A percentile compares a stretch with the other conserved stretches of the same genome.
These are phyloP conservation scores for Lepidocyrtoides sp. DNA, from an alignment of 2,888 invertebrate species.

Conservation along the genomic window DNA sequence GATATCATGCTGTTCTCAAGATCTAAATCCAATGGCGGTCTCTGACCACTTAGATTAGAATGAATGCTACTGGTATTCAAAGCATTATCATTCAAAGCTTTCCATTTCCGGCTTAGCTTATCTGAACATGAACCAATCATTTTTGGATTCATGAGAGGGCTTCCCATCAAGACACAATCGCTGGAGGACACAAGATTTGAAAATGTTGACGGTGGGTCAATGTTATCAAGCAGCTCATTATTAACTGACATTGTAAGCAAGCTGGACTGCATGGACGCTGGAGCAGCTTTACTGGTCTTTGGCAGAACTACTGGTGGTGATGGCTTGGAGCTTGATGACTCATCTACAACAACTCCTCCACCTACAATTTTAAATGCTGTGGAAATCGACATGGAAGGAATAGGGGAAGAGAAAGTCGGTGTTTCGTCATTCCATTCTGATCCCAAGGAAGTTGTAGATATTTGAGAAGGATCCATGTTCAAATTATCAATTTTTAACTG, in stretches of 20 bases:
- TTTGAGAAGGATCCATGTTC: slow-evolving; percentile 74
- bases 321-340: slow-evolving; percentile 63
- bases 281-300: slow-evolving; percentile 13
- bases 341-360: slow-evolving; percentile 56
- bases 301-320: background rate
- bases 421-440: slow-evolving; percentile 85
- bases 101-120: slow-evolving; percentile 75
- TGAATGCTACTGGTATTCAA: slow-evolving; percentile 74
- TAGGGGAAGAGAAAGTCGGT: slow-evolving; percentile 82
- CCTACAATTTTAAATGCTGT: slow-evolving; percentile 81
- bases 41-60: slow-evolving; percentile 81
- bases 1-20: slow-evolving; percentile 85
- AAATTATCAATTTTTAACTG: slow-evolving; percentile 50
- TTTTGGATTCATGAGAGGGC: slow-evolving; percentile 67
- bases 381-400: slow-evolving; percentile 83
- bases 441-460: slow-evolving; percentile 80
- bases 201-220: slow-evolving; percentile 82
- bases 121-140: slow-evolving; percentile 71
- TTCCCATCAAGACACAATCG: slow-evolving; percentile 72
- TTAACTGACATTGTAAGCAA: slow-evolving; percentile 64
- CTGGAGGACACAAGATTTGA: slow-evolving; percentile 80
- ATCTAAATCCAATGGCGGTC: slow-evolving; percentile 82
- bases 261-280: slow-evolving; percentile 74
- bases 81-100: slow-evolving; percentile 67
- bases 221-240: slow-evolving; percentile 74